These are phyloP conservation scores for Nematostella vectensis DNA, from an alignment of 92 coral and sea anemone species.

Conservation along the genomic window DNA sequence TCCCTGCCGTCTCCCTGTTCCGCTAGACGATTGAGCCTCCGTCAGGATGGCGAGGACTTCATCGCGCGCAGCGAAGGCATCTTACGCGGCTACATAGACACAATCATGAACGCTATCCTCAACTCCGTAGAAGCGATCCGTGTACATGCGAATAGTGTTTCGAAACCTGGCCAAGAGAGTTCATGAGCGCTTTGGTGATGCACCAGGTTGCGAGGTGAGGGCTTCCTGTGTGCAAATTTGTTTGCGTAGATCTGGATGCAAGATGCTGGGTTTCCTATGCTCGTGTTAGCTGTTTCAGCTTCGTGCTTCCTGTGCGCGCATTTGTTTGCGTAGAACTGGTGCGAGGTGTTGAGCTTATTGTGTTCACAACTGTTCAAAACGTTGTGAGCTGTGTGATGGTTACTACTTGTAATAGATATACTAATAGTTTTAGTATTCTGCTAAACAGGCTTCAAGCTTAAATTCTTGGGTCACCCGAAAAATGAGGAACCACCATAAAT, in stretches of 20 bases:
- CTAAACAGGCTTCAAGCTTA: too few relatives aligned
- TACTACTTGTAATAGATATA: too few relatives aligned
- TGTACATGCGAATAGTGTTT: conserved; percentile 76
- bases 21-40: conserved; percentile 65
- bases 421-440: too few relatives aligned
- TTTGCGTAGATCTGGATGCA: too few relatives aligned
- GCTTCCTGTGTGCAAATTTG: too few relatives aligned
- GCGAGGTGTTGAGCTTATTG: too few relatives aligned
- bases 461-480: too few relatives aligned
- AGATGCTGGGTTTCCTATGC: too few relatives aligned
- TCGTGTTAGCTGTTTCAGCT: not conserved
- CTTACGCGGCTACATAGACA: conserved; percentile 58
- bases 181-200: conserved; percentile 53
- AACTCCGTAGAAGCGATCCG: conserved; percentile 56
- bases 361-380: too few relatives aligned
- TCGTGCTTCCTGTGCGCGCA: not conserved
- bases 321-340: too few relatives aligned
- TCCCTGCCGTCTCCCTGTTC: not conserved
- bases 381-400: too few relatives aligned
- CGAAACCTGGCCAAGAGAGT: conserved; percentile 68
- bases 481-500: not conserved
- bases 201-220: conserved; percentile 40
- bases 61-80: conserved; percentile 49
- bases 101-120: conserved; percentile 62
- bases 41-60: conserved; percentile 59